These are phyloP conservation scores for Paralvinella palmiformis DNA, from an alignment of 1,140 invertebrate genomes.

Conservation along the genomic window DNA sequence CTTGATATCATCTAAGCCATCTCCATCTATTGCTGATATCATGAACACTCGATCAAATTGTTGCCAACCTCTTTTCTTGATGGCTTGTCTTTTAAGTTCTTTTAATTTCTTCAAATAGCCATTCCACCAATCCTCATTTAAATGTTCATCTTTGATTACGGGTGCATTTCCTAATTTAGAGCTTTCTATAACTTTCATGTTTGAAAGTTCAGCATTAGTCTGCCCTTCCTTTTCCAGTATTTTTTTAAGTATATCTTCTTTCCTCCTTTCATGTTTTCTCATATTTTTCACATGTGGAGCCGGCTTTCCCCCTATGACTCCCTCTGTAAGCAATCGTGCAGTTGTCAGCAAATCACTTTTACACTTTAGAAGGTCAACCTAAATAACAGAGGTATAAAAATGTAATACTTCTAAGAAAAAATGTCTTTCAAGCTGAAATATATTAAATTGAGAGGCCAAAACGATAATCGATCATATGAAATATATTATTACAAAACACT, in stretches of 20 bases:
- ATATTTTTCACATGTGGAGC: background rate
- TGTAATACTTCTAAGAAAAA: background rate
- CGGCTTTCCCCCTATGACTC: constrained; percentile 42
- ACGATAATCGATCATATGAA: too few species aligned
- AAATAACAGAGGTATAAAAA: background rate
- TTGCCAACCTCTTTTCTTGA: constrained; percentile 59
- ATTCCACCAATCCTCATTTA: background rate
- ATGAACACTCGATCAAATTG: constrained; percentile 81
- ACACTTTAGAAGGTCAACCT: constrained; percentile 72
- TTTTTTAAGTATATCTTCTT: background rate
- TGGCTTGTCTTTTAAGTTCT: constrained; percentile 12
- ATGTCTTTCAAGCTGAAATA: background rate
- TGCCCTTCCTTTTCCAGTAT: background rate
- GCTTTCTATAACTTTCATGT: background rate
- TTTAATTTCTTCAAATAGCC: constrained; percentile 13
- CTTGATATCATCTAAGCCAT: constrained; percentile 69
- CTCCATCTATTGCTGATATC: constrained; percentile 72
- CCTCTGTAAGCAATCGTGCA: constrained; percentile 63
- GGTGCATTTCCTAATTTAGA: background rate
- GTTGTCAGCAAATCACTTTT: constrained; percentile 69
- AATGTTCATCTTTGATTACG: background rate
- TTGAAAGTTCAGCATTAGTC: background rate
- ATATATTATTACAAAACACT: too few species aligned
- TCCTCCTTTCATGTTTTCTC: constrained; percentile 4
- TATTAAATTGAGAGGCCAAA: background rate